Base-by-base conservation (phyloP, 2,888 invertebrate genomes). In the Athripsodes cinereus region DNA sequence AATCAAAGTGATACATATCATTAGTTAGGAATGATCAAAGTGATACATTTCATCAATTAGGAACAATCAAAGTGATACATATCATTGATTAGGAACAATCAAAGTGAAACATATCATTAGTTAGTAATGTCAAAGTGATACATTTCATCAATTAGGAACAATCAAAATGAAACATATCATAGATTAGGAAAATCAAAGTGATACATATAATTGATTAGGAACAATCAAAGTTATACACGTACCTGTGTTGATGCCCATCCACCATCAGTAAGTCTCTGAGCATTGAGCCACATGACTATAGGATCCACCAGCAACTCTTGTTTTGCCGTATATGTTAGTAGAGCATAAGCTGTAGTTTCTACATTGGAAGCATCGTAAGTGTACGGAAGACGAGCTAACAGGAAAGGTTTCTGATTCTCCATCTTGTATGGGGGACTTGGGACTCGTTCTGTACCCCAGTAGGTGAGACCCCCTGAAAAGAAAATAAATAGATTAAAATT, bases 341-440 rank as follows among this genome's bases (percentile, higher is more conserved):
- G 75, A 1, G 92, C 96, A 71, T 95, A 96, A 0, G 96, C 90
- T 0, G 96, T 97, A 0, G 96, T 86, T 68, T 95, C 95, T 49
- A 96, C 88, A 71, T 96, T 96, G 69, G 90, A 87, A 0, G 92
- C 85, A 75, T 97, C 97, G 70, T 87, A 92, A 66, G 84, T 85
- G 71, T 94, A 92, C 0, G 94, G 92, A 59, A 93, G 75, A 0
- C 96, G 84, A 0, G 96, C 94, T 61, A 94, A 74, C 0, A 91
- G 78, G 81, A 93, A 96, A 6, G 92, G 92, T 69, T 92, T 90
- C 69, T 94, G 93, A 75, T 94, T 94, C 75, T 94, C 94, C 68
- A 88, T 80, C 74, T 93, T 93, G 65, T 84, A 86, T 0, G 92
- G 92, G 0, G 92, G 90, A 59, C 83, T 82, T 0, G 93, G 92